phyloP scores from a whole-genome alignment of 1,140 invertebrate species.

The Eriocheir sinensis region DNA sequence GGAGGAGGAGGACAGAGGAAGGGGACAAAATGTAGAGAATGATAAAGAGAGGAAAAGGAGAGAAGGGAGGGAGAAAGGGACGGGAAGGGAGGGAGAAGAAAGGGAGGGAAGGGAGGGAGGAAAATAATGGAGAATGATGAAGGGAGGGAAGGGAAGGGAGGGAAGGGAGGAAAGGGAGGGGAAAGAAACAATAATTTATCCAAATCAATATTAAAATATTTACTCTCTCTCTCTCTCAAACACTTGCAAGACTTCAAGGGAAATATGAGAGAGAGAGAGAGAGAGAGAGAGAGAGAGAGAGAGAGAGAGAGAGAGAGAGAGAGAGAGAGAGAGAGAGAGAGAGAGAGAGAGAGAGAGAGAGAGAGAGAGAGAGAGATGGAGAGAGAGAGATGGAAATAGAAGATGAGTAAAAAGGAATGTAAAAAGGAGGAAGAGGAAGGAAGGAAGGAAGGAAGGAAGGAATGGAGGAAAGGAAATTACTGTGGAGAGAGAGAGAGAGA shows the following conservation, averaged over 20 bases:
- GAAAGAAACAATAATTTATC: background rate
- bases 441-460: background rate
- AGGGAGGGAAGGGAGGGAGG: background rate
- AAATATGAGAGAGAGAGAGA: background rate
- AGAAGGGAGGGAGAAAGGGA: too few species aligned
- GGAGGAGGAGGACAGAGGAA: background rate
- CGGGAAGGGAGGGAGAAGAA: background rate
- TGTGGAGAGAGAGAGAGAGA: background rate
- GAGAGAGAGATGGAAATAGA: background rate
- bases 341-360: background rate
- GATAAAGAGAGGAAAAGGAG: background rate
- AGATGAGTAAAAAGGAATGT: background rate
- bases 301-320: slow-evolving; percentile 7
- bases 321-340: background rate
- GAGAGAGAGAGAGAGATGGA: background rate
- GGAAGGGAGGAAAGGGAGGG: background rate
- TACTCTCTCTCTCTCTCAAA: too few species aligned
- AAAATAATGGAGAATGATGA: background rate
- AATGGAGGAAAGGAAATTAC: background rate
- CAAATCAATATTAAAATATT: too few species aligned
- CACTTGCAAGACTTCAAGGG: too few species aligned
- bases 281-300: background rate
- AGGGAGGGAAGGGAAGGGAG: background rate
- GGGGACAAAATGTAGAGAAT: background rate
- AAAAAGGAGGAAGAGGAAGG: background rate